Base-by-base conservation (phyloP, 2,888 invertebrate genomes). In the Anorthoa munda region DNA sequence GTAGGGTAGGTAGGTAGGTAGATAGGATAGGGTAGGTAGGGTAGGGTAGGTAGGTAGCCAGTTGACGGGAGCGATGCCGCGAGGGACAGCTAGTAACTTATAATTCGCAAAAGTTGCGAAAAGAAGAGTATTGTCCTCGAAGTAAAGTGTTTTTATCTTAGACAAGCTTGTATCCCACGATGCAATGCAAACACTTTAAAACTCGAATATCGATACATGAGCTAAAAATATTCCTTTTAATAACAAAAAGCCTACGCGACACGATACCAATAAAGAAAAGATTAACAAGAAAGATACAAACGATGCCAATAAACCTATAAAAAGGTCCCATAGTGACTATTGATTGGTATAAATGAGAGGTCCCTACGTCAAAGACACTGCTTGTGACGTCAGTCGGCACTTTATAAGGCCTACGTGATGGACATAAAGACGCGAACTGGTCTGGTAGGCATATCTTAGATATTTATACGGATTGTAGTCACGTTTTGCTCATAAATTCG, bases 361-460 rank as follows among this genome's bases (percentile, higher is more conserved):
- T 3, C 2, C 26, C 51, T 26, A 64, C 79, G 73, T 79, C 39
- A 79, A 45, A 18, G 4, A 2, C 13, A 18, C n/a, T 11, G 59
- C 5, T 11, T n/a, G 51, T 66, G 66, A 66, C 75, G 76, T 74
- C 81, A 61, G 18, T 12, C 0, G 13, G 26, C 26, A 53, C 51
- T 75, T 48, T 48, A 26, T 21, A 17, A 17, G 4, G 48, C 26
- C 18, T 45, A 31, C 59, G 59, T 64, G 79, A 45, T 26, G 11
- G 39, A 2, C 48, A 72, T 64, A 13, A 13, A 26, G 4, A 61
- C 31, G 13, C 21, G 1, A 21, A 12, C 21, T 12, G 13, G 31
- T 21, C n/a, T 58, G 39, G 3, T 48, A 39, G 21, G n/a, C 11
- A 48, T 26, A 18, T 59, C 15, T 58, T 31, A 26, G 21, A 46